Evolutionary conservation across 1,140 invertebrate species (phyloP), one percentile per base, ranked within the genome.

Genomic region (Portunus trituberculatus): DNA sequence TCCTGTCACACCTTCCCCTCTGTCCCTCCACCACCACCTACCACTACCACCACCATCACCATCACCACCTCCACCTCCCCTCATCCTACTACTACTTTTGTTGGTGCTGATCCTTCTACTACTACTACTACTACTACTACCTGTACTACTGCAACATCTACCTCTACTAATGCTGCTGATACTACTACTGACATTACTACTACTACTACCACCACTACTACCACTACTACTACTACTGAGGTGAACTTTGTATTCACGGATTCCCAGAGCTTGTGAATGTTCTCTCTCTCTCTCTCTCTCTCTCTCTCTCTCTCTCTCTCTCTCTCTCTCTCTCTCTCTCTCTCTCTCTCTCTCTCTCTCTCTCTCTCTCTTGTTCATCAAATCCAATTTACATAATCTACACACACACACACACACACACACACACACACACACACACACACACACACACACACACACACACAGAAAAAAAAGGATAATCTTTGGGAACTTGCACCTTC

Each of bases 231-330:
- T 76, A n/a, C 67, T 76, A 25, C n/a, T 76, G 67, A 76, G 88
- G 88, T 90, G 48, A 52, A 46, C 88, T 46, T 52, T 28, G 20
- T 14, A 90, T 46, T 90, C n/a, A 90, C 48, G 14, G 28, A 59
- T 59, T 90, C 48, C 25, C 45, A 28, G 29, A 46, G 45, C 45
- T 90, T 90, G 48, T 48, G 88, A 90, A 90, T 90, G 88, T 29
- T 46, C 45, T 88, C 88, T 90, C 88, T 90, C 88, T 90, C 88
- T 90, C 88, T 90, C 31, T 90, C 88, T 46, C 31, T 90, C 87
- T 88, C 29, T 88, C 12, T 39, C 31, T 88, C 45, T 88, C 88
- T 90, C 88, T 90, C 88, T 90, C 88, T 90, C 88, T 90, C 31
- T 90, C 88, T 46, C 31, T 90, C 87, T 88, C 29, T 88, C 12